Base-by-base conservation (phyloP, 2,888 invertebrate species). In the Conops quadrifasciatus region DNA sequence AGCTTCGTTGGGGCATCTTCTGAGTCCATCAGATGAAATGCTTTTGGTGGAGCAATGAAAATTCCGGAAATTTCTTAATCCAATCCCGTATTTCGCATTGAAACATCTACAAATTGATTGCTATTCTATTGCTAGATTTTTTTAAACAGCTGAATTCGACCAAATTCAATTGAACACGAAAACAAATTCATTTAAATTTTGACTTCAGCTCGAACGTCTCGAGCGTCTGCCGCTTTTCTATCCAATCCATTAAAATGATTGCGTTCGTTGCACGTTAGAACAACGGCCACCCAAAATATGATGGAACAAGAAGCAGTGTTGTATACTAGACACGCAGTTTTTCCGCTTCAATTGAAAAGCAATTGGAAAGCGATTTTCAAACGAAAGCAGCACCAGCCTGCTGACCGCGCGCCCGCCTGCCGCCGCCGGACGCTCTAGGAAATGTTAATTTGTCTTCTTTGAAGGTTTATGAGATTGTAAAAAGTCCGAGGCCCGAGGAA, bases 211-310 rank as follows among this genome's bases (percentile, higher is more conserved):
- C 28, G 45, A 45, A 62, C 62, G 45, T n/a, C n/a, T n/a, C n/a
- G n/a, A 19, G 16, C 53, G 21, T 36, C 56, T 58, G 66, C 66
- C 53, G n/a, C 53, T 66, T 66, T 66, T 36, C 24, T 30, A 56
- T 66, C 66, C 66, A 36, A 56, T 66, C 66, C 66, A 66, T 66
- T 66, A 66, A 67, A 67, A 58, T 67, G 47, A 67, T 67, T 67
- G 58, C 47, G 45, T 28, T n/a, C n/a, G n/a, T n/a, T 24, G 43
- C 45, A 58, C 56, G 58, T 67, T 45, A 58, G 45, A 66, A 56
- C 43, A 16, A 53, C 47, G 26, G 21, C 65, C 53, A 65, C 26
- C 11, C 21, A 53, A 30, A 30, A 30, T 7, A 19, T 19, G n/a
- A 49, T 3, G 4, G n/a, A 36, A 9, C 9, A 19, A 19, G 30